phyloP scores from a whole-genome alignment of 1,140 invertebrate species.

The Cyrtorhinus lividipennis region DNA sequence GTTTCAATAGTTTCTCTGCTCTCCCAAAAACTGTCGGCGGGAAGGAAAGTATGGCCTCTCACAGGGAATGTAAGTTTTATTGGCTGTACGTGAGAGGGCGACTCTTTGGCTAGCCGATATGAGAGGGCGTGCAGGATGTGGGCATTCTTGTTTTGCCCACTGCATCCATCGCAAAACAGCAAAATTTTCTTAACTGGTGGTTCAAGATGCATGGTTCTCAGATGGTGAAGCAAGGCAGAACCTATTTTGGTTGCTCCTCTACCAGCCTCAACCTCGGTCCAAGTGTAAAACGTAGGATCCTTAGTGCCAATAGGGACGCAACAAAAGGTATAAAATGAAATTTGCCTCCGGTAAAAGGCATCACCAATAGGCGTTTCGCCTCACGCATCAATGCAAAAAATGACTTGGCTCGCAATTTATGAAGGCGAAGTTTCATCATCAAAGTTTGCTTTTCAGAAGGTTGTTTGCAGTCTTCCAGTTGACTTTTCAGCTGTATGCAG shows the following conservation, averaged over 20 bases:
- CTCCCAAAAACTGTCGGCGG: slow-evolving; percentile 28
- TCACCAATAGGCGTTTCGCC: slow-evolving; percentile 17
- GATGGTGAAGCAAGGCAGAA: slow-evolving; percentile 24
- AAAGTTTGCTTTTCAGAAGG: background rate
- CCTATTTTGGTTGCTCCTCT: slow-evolving; percentile 28
- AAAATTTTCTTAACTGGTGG: background rate
- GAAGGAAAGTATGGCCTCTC: slow-evolving; percentile 27
- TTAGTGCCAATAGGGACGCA: slow-evolving; percentile 19
- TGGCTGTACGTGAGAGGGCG: background rate
- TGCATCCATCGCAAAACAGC: slow-evolving; percentile 10
- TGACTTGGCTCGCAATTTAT: background rate
- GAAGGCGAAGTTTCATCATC: background rate
- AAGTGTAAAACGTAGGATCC: slow-evolving; percentile 23
- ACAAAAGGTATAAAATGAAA: slow-evolving; percentile 28
- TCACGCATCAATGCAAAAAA: background rate
- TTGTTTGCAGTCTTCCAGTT: background rate
- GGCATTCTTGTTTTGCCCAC: slow-evolving; percentile 12
- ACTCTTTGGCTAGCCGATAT: slow-evolving; percentile 14
- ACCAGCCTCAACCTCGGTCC: slow-evolving; percentile 25
- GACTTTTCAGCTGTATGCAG: background rate
- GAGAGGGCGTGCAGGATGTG: slow-evolving; percentile 12
- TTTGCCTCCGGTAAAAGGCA: slow-evolving; percentile 26
- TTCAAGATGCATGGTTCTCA: background rate
- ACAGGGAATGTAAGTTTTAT: slow-evolving; percentile 24
- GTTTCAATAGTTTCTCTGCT: slow-evolving; percentile 24